Percentiles rank a stretch among this genome's conserved stretches.
phyloP scores from a whole-genome alignment of 2,888 invertebrate genomes.

The Cantharis rustica region DNA sequence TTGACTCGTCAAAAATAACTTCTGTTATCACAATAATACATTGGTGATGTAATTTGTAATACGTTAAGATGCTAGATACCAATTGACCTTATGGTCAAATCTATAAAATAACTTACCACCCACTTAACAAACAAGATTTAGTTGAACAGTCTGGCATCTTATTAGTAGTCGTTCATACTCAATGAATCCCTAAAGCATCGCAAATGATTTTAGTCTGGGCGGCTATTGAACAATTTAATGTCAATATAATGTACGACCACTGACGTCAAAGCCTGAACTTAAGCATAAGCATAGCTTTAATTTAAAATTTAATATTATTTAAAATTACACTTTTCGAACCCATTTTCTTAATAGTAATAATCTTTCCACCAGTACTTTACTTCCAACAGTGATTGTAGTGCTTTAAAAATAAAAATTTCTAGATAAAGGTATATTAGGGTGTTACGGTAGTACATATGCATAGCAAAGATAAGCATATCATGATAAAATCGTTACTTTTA shows the following conservation, averaged over 20 bases:
- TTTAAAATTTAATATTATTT: background rate
- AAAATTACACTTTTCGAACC: background rate
- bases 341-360: background rate
- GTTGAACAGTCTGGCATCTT: conserved; percentile 22
- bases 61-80: conserved; percentile 15
- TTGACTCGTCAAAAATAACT: background rate
- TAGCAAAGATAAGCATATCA: background rate
- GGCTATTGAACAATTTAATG: conserved; percentile 33
- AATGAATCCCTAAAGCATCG: conserved; percentile 24
- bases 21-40: background rate
- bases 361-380: background rate
- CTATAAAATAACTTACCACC: conserved; percentile 35
- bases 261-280: conserved; percentile 35
- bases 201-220: conserved; percentile 29
- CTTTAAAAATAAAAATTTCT: background rate
- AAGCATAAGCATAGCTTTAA: background rate
- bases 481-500: background rate
- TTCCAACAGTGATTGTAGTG: background rate
- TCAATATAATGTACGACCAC: conserved; percentile 33
- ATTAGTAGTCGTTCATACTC: conserved; percentile 24
- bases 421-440: background rate
- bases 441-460: background rate
- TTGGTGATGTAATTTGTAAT: conserved; percentile 19
- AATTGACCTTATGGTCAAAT: conserved; percentile 37
- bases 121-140: conserved; percentile 32